A percentile compares a stretch with the other conserved stretches of the same genome.
Evolutionary conservation across 2,797 vertebrate genomes (phyloP).

Genomic region (Acanthiza pusilla): DNA sequence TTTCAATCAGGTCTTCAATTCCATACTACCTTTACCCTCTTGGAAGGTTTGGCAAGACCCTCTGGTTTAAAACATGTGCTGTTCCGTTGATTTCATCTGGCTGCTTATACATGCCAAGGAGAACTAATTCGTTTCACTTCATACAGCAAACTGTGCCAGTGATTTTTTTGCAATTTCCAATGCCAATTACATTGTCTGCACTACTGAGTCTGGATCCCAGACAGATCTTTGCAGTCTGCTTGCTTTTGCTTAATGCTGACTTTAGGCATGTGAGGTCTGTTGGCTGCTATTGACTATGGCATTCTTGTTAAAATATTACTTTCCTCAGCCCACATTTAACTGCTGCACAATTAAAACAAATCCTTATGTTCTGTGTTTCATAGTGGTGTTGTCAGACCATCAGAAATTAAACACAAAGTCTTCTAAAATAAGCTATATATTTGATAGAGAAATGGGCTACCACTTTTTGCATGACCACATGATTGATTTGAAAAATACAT

Average conservation of each 20-base stretch:
- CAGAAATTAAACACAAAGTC: background rate
- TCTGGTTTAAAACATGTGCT: background rate
- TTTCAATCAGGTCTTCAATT: background rate
- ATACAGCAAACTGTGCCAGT: accelerated
- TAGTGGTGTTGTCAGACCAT: background rate
- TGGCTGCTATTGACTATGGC: background rate
- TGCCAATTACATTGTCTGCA: background rate
- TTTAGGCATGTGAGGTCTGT: background rate
- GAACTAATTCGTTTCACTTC: background rate
- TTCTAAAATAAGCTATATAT: background rate
- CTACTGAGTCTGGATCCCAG: background rate
- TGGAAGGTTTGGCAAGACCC: background rate
- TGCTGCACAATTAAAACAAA: background rate
- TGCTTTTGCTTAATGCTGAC: background rate
- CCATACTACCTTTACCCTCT: background rate
- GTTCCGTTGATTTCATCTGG: background rate
- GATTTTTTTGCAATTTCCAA: background rate
- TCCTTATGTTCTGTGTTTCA: background rate
- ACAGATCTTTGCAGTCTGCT: background rate
- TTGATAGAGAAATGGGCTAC: background rate
- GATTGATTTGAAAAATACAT: background rate
- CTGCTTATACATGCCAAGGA: background rate
- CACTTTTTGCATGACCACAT: accelerated
- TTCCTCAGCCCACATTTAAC: background rate
- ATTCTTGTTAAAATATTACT: background rate